Base-by-base conservation (phyloP, 2,888 invertebrate genomes). In the Acleris emargana region DNA sequence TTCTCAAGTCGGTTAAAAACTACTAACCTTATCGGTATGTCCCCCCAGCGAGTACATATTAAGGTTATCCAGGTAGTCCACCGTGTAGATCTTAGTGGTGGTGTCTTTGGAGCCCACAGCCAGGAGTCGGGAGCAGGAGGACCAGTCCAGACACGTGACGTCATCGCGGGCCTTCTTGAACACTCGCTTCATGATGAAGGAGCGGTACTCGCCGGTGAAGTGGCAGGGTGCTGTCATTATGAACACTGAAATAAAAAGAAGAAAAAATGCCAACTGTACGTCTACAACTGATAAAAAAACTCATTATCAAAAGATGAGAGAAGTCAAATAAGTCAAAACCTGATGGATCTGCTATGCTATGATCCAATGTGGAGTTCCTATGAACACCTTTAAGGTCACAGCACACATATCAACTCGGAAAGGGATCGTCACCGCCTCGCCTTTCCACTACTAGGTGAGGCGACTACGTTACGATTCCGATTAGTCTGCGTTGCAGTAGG, bases 101-200 rank as follows among this genome's bases (percentile, higher is more conserved):
- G 96, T 97, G 86, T 99, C 99, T 80, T 96, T 97, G 0, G 97
- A 96, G 0, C 99, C 99, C 9, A 97, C 95, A n/a, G 97, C 97
- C 11, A 99, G 86, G 45, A 98, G 93, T 78, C 94, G 96, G 0
- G 99, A 99, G 87, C 99, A 99, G 20, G 94, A 93, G 0, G 98
- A 97, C 99, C 99, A 99, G 81, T 97, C 96, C 3, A 99, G 80
- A 79, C 96, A 97, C 0, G 96, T 96, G 0, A 97, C 96, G 68
- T 96, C 96, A 82, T 98, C 98, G 67, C 94, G 95, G 1, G 97
- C 94, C 54, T 96, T 97, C 76, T 96, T 95, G 83, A 96, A 98
- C 0, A 97, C 96, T 63, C 96, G 93, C 77, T 96, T 96, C 93
- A 99, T 94, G 13, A 96, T 91, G 83, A 99, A 99, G 0, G 98